These are phyloP conservation scores for Aspiorhynchus laticeps DNA, from an alignment of 2,113 vertebrate species.

Conservation along the genomic window DNA sequence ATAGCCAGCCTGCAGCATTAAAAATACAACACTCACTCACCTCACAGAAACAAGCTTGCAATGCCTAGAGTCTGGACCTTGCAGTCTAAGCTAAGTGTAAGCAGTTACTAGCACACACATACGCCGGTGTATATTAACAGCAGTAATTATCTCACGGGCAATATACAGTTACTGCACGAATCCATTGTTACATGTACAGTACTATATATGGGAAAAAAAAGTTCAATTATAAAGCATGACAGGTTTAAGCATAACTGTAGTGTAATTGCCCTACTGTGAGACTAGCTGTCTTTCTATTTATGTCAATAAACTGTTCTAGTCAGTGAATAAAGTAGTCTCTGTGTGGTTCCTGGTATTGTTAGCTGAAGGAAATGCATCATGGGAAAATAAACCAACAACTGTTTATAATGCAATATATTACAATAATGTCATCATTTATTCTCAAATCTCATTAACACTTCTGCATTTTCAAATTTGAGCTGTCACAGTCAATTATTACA, in stretches of 20 bases:
- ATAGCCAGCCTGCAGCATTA: slow-evolving; percentile 33
- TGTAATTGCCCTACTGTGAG: neutral
- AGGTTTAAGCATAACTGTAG: neutral
- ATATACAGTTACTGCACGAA: neutral
- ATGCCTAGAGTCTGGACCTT: neutral
- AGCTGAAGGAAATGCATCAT: neutral
- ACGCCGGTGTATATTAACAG: neutral
- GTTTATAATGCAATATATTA: neutral
- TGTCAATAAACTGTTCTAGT: neutral
- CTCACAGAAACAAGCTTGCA: slow-evolving; percentile 3
- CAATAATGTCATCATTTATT: neutral
- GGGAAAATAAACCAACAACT: neutral
- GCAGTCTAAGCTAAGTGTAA: neutral
- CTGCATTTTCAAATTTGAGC: neutral
- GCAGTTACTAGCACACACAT: neutral
- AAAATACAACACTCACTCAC: slow-evolving; percentile 28
- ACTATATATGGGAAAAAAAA: neutral
- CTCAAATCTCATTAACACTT: neutral
- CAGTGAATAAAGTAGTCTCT: neutral
- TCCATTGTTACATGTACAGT: neutral
- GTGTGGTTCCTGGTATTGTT: neutral
- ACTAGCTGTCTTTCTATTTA: neutral
- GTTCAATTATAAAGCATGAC: neutral
- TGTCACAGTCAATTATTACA: neutral
- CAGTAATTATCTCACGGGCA: neutral